These are phyloP conservation scores for Chelonus insularis DNA, from an alignment of 1,140 invertebrate species.

Conservation along the genomic window DNA sequence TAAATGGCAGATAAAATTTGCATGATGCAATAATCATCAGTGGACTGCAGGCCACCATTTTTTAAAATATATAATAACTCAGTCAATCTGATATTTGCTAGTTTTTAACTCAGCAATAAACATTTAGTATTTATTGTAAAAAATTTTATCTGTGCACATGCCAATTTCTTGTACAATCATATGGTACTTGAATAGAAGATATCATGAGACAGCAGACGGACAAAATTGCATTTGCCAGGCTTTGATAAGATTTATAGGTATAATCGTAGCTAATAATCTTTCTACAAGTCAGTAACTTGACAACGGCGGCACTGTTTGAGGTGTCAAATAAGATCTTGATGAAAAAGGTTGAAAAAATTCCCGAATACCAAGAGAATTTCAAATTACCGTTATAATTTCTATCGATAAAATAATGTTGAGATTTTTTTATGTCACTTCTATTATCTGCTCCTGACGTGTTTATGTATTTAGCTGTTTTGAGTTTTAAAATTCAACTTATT, in stretches of 20 bases:
- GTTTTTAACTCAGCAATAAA: too few species aligned
- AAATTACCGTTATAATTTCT: neutral
- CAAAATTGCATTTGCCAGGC: conserved; percentile 12
- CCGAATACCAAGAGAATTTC: neutral
- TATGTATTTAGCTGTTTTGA: too few species aligned
- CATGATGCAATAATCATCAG: too few species aligned
- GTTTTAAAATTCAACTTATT: too few species aligned
- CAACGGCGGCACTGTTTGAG: conserved; percentile 3
- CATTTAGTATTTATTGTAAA: neutral
- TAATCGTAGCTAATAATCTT: conserved; percentile 4
- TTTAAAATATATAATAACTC: too few species aligned
- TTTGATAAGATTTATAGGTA: conserved; percentile 9
- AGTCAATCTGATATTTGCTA: too few species aligned
- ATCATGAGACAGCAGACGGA: conserved; percentile 8
- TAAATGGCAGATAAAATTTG: too few species aligned
- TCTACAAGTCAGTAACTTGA: neutral
- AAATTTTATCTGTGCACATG: neutral
- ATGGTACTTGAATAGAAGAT: conserved; percentile 1
- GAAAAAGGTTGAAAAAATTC: neutral
- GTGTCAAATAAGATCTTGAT: conserved; percentile 2
- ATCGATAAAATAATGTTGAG: too few species aligned
- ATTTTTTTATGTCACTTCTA: too few species aligned
- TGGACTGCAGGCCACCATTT: too few species aligned
- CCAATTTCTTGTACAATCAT: conserved; percentile 4
- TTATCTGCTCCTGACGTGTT: too few species aligned